Conservation (phyloP, 2,888 invertebrate species). For the Lycaena phlaeas region DNA sequence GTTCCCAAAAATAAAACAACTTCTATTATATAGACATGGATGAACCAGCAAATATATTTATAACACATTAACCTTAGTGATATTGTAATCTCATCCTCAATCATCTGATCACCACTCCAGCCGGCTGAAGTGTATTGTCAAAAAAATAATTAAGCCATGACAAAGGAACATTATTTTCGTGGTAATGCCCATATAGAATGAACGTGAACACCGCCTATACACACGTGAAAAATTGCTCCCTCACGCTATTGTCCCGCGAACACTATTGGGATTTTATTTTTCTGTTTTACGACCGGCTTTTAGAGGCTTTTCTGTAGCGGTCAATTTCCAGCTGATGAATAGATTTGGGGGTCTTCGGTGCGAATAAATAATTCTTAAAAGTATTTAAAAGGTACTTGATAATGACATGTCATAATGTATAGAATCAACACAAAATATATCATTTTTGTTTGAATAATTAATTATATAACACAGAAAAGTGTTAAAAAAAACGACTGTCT, state of each 20-base stretch:
- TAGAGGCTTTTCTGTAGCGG: conserved; percentile 13
- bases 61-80: too few species aligned
- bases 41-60: too few species aligned
- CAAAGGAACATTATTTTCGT: conserved; percentile 15
- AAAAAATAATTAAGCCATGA: conserved; percentile 1
- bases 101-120: too few species aligned
- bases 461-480: too few species aligned
- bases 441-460: too few species aligned
- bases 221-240: conserved; percentile 21
- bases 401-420: too few species aligned
- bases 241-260: conserved; percentile 17
- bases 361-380: neutral
- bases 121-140: neutral
- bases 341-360: neutral
- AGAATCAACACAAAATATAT: too few species aligned
- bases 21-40: too few species aligned
- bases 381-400: too few species aligned
- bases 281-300: conserved; percentile 22
- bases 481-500: too few species aligned
- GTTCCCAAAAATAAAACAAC: too few species aligned
- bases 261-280: conserved; percentile 22
- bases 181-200: conserved; percentile 17
- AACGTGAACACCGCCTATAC: conserved; percentile 19
- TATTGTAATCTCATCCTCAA: too few species aligned
- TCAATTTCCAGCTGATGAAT: neutral